Conservation (phyloP, 2,888 invertebrate species). For the Drosophila mulleri region DNA sequence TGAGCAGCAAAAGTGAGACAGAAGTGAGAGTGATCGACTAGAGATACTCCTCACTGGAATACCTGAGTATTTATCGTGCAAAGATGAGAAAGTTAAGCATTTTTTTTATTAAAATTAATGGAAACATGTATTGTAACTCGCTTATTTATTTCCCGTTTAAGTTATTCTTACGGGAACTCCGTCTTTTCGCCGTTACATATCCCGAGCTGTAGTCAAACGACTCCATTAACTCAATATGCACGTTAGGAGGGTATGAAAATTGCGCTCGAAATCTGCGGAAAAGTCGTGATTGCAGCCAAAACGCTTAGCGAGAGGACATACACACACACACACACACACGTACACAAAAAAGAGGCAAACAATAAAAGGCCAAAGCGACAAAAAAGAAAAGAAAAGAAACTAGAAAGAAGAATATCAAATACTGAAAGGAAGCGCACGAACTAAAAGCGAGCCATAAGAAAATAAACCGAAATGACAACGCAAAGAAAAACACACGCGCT, state of each 20-base stretch:
- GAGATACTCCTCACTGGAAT: neutral
- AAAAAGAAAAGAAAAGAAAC: neutral
- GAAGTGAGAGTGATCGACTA: neutral
- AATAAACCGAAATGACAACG: slow-evolving; percentile 70
- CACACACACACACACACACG: slow-evolving; percentile 12
- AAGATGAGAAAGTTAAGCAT: no score
- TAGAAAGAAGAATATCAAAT: slow-evolving; percentile 50
- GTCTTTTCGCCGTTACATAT: no score
- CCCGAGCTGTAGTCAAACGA: no score
- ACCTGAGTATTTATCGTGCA: neutral
- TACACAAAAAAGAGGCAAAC: slow-evolving; percentile 27
- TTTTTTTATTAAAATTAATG: no score
- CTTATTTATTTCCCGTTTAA: no score
- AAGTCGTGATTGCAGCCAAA: slow-evolving; percentile 81
- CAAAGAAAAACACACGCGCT: slow-evolving; percentile 68
- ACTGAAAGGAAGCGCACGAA: slow-evolving; percentile 42
- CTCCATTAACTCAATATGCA: neutral
- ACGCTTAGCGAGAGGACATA: slow-evolving; percentile 67
- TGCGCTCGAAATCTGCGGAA: slow-evolving; percentile 80
- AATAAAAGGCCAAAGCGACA: slow-evolving; percentile 22
- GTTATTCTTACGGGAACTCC: no score
- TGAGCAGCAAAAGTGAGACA: slow-evolving; percentile 53
- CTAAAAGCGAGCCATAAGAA: slow-evolving; percentile 60
- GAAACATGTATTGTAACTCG: no score
- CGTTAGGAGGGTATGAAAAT: slow-evolving; percentile 36